Percentiles rank a stretch among this genome's conserved stretches.
These are phyloP conservation scores for Pangasius djambal DNA, from an alignment of 2,797 vertebrate species.

Conservation along the genomic window DNA sequence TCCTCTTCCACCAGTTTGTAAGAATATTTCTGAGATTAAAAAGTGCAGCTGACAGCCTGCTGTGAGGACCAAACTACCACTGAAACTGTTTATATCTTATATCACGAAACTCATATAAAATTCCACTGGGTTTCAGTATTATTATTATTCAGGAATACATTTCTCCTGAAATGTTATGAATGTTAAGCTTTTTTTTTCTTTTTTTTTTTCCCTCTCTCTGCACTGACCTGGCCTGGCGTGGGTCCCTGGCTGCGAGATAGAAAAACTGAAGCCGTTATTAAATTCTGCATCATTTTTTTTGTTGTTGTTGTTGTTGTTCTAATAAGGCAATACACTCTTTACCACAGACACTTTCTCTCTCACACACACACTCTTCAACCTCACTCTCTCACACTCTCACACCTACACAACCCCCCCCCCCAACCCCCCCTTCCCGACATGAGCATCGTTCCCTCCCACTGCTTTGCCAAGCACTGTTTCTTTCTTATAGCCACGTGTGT, in stretches of 20 bases:
- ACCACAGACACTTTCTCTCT: neutral
- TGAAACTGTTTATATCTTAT: neutral
- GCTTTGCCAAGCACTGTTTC: neutral
- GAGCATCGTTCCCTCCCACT: neutral
- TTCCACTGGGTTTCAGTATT: neutral
- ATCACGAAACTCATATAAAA: neutral
- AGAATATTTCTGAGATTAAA: neutral
- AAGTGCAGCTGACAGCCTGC: neutral
- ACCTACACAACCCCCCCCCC: neutral
- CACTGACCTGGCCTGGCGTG: neutral
- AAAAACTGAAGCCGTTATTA: constrained; percentile 8
- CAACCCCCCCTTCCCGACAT: neutral
- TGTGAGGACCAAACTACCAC: neutral
- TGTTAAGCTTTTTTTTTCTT: neutral
- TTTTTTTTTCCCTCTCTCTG: neutral
- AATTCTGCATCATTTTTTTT: constrained; percentile 23
- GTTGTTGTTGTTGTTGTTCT: neutral
- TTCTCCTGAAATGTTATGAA: neutral
- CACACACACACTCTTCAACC: neutral
- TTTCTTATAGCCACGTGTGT: neutral
- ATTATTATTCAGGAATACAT: neutral
- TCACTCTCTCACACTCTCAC: neutral
- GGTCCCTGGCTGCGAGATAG: neutral
- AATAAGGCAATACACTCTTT: neutral
- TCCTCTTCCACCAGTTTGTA: neutral